Evolutionary conservation across 2,888 invertebrate genomes (phyloP).

Genomic region (Polia nebulosa): DNA sequence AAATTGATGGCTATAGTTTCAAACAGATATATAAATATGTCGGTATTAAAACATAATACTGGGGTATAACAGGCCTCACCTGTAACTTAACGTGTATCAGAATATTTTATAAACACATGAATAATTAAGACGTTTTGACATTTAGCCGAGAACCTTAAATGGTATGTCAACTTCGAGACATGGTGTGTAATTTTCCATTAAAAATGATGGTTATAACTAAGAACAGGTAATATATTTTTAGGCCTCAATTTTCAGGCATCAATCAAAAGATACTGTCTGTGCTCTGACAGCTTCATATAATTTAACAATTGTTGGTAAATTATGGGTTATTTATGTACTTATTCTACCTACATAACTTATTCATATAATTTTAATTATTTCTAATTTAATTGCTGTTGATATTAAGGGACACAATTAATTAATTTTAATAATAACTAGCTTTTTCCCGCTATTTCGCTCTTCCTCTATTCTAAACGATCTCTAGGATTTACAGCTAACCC

Average conservation of each 20-base stretch:
- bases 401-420: background rate
- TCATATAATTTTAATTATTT: background rate
- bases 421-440: too few species aligned
- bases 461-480: too few species aligned
- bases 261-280: conserved; percentile 52
- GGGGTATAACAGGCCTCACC: conserved; percentile 33
- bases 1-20: conserved; percentile 32
- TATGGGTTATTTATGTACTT: conserved; percentile 24
- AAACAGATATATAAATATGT: conserved; percentile 10
- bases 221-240: conserved; percentile 49
- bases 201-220: conserved; percentile 54
- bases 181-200: conserved; percentile 56
- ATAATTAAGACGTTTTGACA: conserved; percentile 61
- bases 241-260: conserved; percentile 57
- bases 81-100: conserved; percentile 38
- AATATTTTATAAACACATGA: conserved; percentile 54
- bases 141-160: conserved; percentile 51
- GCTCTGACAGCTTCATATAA: conserved; percentile 46
- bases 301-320: conserved; percentile 33
- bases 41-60: conserved; percentile 42
- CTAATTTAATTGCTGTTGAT: background rate
- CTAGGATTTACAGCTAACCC: too few species aligned
- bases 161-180: conserved; percentile 54
- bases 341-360: background rate
- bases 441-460: too few species aligned